Conservation (phyloP, 2,797 vertebrate species). For the Sebastes miniatus region DNA sequence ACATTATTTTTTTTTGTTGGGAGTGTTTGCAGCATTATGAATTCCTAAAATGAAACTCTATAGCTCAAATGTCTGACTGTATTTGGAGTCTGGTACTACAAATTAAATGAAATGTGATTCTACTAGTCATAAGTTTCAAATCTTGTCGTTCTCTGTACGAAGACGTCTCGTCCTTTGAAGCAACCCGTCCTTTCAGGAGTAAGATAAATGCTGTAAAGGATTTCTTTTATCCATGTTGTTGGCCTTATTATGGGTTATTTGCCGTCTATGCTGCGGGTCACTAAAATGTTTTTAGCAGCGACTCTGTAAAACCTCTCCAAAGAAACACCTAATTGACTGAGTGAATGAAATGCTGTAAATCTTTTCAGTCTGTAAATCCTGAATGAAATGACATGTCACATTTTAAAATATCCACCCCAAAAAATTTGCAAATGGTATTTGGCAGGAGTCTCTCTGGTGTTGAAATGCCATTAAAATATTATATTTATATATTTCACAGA, state of each 20-base stretch:
- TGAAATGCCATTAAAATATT: not conserved
- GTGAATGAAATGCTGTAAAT: conserved; percentile 15
- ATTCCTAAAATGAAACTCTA: not conserved
- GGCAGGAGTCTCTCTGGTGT: not conserved
- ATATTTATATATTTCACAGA: conserved; percentile 1
- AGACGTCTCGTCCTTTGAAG: not conserved
- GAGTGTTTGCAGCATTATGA: not conserved
- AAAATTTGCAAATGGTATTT: not conserved
- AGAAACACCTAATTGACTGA: not conserved
- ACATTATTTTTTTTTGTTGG: not conserved
- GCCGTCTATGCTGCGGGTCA: not conserved
- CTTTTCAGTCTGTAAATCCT: not conserved
- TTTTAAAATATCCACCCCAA: conserved; percentile 11
- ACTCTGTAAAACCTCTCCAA: not conserved
- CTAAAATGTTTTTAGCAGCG: not conserved
- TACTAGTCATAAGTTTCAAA: not conserved
- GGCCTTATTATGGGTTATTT: not conserved
- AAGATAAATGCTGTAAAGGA: not conserved
- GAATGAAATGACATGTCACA: conserved; percentile 20
- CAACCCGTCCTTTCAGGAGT: not conserved
- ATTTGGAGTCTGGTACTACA: too few relatives aligned
- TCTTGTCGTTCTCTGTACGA: not conserved
- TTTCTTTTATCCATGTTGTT: not conserved
- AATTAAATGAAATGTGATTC: not conserved
- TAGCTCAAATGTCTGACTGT: not conserved